Base-by-base conservation (phyloP, 2,113 vertebrate species). In the Ameiurus melas region DNA sequence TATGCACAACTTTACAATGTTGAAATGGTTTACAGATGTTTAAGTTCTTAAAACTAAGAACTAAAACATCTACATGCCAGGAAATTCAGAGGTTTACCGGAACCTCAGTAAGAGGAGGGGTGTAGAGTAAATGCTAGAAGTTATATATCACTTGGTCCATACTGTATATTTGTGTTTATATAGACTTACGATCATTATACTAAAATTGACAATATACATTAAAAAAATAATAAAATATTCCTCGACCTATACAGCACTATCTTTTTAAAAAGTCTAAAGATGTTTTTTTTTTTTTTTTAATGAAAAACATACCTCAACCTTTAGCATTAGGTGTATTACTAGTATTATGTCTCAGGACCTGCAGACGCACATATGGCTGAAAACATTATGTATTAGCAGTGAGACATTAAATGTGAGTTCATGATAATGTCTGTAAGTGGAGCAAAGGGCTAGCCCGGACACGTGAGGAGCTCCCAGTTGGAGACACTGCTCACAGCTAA, bases 381-480 rank as follows among this genome's bases (percentile, higher is more conserved):
- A 1, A 13, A 19, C 30, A 36, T 80, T 80, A 55, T 60, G 17
- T 25, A 82, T 58, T 39, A 14, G 20, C 20, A 25, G 9, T 73
- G 80, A 57, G 6, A 51, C 27, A 84, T 88, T 89, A 53, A 68
- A n/a, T 82, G 83, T 22, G 25, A 71, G 73, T 78, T 71, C 57
- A 91, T 88, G 82, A 75, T 87, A 92, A 91, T 91, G 94, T 89
- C 1, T 55, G 58, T 53, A 84, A 85, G 51, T 85, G 87, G 87
- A 90, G 85, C 36, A 83, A 89, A 83, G 77, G 90, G 89, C 92
- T 89, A 90, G 90, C 90, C 78, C 90, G 90, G 91, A 91, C 83
- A 91, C 90, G 91, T 90, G 66, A 89, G 93, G 92, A 93, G 92
- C 89, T 93, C 92, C 93, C 85, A 88, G 90, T 75, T 85, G 88